Evolutionary conservation across 2,888 invertebrate genomes (phyloP), one percentile per base, ranked within the genome.

Genomic region (Troides aeacus): DNA sequence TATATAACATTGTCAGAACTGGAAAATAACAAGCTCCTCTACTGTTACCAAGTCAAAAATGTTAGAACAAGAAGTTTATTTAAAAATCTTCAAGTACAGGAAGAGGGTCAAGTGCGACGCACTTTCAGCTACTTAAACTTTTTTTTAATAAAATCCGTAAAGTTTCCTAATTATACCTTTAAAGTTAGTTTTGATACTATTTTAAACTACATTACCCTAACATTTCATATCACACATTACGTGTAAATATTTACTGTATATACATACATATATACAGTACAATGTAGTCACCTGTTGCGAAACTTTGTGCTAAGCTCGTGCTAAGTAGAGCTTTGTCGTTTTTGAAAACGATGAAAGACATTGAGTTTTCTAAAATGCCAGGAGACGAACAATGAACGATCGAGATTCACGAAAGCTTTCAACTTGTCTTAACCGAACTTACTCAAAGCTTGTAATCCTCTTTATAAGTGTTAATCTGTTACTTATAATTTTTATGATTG

Each of bases 241-340:
- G 30, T 30, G 30, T 30, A 0, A 30, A 30, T 30, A 24, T 24
- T 24, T 24, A 24, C 4, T 3, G 24, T 24, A 30, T 3, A 30
- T 30, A 30, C 2, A 50, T 50, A 17, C 17, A 1, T 17, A 17
- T 42, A 39, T 10, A 36, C 30, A 62, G 36, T 62, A 62, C n/a
- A 62, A 30, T 68, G n/a, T 57, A 57, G 36, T 58, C 57, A 62
- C 62, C 67, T 62, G 67, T 68, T 68, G 67, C 58, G 46, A 57
- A 24, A n/a, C 36, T 62, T 57, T 67, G 67, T 58, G 62, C 57
- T 62, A 68, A 56, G 46, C 56, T 68, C 62, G 62, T 62, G 57
- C 62, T 68, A 68, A 68, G 67, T 57, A 68, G 24, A 62, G 57
- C 62, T 62, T 68, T 62, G 67, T 62, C 57, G 67, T 68, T 57